A percentile compares a stretch with the other conserved stretches of the same genome.
Conservation (phyloP, 2,797 vertebrate genomes). For the Gorsachius magnificus region DNA sequence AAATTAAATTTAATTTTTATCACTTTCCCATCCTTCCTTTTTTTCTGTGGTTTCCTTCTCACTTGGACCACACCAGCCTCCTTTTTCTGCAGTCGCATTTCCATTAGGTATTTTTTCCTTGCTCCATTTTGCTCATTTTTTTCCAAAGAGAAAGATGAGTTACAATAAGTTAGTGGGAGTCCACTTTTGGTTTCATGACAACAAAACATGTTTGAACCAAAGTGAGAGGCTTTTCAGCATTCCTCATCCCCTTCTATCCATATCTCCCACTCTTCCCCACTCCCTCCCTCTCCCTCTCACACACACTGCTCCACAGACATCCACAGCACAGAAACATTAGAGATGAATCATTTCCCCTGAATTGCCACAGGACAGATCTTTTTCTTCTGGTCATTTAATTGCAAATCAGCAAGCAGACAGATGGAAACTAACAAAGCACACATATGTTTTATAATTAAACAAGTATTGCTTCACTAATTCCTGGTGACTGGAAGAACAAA, state of each 20-base stretch:
- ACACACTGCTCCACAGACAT: not conserved
- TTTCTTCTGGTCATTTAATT: slow-evolving; percentile 73
- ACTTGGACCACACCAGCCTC: not conserved
- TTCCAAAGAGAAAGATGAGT: not conserved
- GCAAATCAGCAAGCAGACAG: slow-evolving; percentile 63
- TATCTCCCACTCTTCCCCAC: not conserved
- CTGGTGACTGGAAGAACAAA: slow-evolving; percentile 37
- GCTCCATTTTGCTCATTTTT: not conserved
- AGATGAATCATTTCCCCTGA: slow-evolving; percentile 44
- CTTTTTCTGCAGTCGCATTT: not conserved
- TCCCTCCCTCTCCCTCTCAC: not conserved
- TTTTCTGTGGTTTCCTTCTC: not conserved
- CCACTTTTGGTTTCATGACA: not conserved
- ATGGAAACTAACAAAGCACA: slow-evolving; percentile 61
- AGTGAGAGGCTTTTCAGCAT: not conserved
- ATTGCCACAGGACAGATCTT: slow-evolving; percentile 47
- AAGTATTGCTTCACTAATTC: slow-evolving; percentile 56
- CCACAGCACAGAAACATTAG: slow-evolving; percentile 27
- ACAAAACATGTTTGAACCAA: not conserved
- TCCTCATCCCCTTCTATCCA: not conserved
- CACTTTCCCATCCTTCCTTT: not conserved
- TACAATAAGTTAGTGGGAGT: not conserved
- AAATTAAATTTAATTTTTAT: slow-evolving; percentile 1
- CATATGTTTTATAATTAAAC: slow-evolving; percentile 68
- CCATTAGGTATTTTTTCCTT: not conserved